Evolutionary conservation across 2,797 vertebrate genomes (phyloP).

Genomic region (Pantherophis vulpinus): DNA sequence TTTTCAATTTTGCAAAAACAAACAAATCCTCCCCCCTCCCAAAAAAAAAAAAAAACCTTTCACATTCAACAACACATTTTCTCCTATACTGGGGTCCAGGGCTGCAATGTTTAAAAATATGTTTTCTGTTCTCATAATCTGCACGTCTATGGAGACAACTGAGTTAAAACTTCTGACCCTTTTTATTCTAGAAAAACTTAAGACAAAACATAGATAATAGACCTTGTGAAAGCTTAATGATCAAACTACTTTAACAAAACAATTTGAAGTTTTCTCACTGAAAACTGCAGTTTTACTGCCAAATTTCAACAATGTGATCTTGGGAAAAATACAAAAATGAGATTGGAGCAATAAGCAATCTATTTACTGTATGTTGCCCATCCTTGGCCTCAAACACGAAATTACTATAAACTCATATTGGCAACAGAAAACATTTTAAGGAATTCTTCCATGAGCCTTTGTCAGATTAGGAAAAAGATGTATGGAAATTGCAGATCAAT

Average conservation of each 20-base stretch:
- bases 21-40: neutral
- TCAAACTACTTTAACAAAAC: neutral
- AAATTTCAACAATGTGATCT: neutral
- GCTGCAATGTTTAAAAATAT: neutral
- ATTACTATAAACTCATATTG: neutral
- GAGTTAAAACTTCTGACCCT: neutral
- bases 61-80: neutral
- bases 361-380: neutral
- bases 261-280: neutral
- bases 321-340: neutral
- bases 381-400: neutral
- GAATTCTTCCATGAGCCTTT: neutral
- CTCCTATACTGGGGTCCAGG: neutral
- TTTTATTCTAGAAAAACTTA: neutral
- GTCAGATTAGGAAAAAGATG: neutral
- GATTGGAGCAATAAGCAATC: neutral
- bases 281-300: neutral
- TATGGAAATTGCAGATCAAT: neutral
- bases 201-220: neutral
- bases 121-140: neutral
- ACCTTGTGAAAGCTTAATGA: neutral
- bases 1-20: neutral
- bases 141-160: neutral
- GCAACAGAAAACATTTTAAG: neutral
- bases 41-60: neutral